Base-by-base conservation (phyloP, 2,113 vertebrate genomes). In the Tragulus kanchil region DNA sequence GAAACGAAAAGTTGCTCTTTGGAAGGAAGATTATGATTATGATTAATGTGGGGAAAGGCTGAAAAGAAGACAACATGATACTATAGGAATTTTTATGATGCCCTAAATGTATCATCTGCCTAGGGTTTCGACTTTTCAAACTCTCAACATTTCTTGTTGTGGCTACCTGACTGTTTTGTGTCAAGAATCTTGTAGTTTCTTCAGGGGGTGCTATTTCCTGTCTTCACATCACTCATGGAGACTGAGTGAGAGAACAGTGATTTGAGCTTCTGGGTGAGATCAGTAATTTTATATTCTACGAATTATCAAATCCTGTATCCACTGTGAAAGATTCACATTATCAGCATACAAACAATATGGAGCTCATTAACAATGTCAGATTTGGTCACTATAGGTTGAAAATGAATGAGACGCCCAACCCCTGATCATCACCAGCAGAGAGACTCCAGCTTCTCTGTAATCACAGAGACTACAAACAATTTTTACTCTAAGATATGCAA, bases 161-260 rank as follows among this genome's bases (percentile, higher is more conserved):
- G 89, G 90, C 75, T 96, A 85, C 59, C 84, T 78, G 95, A 97
- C 8, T 62, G 75, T 85, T 97, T 97, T 94, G 42, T 94, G 97
- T 98, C 95, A 92, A 48, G 93, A 84, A 92, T 58, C 15, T 0
- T 5, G 36, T 85, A 83, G 28, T 97, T 93, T 98, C 94, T 98
- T 97, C 82, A 59, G 93, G 79, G 95, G 91, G 94, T 36, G 71
- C 31, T 67, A 65, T 91, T 98, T 94, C 85, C 97, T 94, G 97
- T 97, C 97, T 91, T 86, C 88, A 98, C 65, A 96, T 95, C 88
- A 83, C 79, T 97, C 95, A 96, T 69, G 84, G 95, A 98, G 94
- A 73, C 75, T 93, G 36, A 97, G 84, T 69, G 0, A 97, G 92
- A 83, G 78, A 85, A 97, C 88, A 93, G 90, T 79, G 64, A 98